Evolutionary conservation across 1,140 invertebrate genomes (phyloP).

Genomic region (Venustaconcha ellipsiformis): DNA sequence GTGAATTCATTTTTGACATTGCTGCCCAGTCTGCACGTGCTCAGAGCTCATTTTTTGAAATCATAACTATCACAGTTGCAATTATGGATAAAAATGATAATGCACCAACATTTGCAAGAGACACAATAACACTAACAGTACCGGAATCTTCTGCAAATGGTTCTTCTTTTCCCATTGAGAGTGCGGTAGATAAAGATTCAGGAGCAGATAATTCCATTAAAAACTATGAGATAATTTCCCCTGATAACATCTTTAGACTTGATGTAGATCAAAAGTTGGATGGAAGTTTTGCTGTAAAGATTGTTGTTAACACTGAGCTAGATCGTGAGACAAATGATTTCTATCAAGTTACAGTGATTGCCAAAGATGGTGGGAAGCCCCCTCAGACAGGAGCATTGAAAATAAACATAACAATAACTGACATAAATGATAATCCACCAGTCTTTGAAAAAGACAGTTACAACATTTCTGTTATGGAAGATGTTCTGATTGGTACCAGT

Average conservation of each 20-base stretch:
- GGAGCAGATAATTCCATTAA: constrained; percentile 19
- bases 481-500: constrained; percentile 97
- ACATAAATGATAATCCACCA: constrained; percentile 98
- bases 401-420: constrained; percentile 77
- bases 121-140: constrained; percentile 10
- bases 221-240: constrained; percentile 21
- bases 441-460: constrained; percentile 97
- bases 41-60: constrained; percentile 20
- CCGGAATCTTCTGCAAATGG: constrained; percentile 14
- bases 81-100: constrained; percentile 31
- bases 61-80: constrained; percentile 21
- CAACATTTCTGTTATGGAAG: constrained; percentile 96
- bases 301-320: constrained; percentile 78
- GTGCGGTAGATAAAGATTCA: constrained; percentile 24
- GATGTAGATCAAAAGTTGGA: constrained; percentile 22
- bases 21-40: constrained; percentile 20
- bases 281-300: constrained; percentile 26
- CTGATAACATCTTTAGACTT: constrained; percentile 10
- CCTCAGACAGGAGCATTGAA: constrained; percentile 69
- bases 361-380: constrained; percentile 80
- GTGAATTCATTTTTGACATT: constrained; percentile 19
- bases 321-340: constrained; percentile 83
- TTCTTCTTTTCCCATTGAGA: constrained; percentile 27
- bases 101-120: constrained; percentile 17
- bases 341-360: constrained; percentile 85